Conservation (phyloP, 2,888 invertebrate genomes). For the Parelbella ahira region DNA sequence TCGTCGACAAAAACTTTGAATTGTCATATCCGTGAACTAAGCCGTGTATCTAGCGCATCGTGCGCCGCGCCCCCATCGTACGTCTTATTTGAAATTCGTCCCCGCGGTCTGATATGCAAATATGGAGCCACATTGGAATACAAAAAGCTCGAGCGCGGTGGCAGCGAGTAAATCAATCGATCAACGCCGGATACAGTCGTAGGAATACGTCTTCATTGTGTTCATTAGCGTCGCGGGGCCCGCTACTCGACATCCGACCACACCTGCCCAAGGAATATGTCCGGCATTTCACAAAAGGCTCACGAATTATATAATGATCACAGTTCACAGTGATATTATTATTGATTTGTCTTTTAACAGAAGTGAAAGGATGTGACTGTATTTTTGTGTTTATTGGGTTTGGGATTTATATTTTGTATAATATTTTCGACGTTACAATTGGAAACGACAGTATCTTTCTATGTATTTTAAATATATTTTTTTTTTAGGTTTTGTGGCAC, state of each 20-base stretch:
- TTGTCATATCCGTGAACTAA: conserved; percentile 25
- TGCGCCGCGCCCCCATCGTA: conserved; percentile 23
- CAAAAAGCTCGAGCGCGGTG: conserved; percentile 78
- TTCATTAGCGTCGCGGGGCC: conserved; percentile 68
- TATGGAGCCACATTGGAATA: conserved; percentile 74
- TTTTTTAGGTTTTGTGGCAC: no score
- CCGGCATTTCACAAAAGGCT: conserved; percentile 60
- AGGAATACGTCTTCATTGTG: conserved; percentile 79
- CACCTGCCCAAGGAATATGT: conserved; percentile 66
- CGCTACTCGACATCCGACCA: conserved; percentile 44
- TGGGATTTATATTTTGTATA: no score
- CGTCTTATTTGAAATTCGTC: conserved; percentile 71
- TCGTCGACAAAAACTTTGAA: conserved; percentile 13
- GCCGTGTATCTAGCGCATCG: conserved; percentile 26
- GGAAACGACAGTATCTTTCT: no score
- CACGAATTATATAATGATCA: conserved; percentile 45
- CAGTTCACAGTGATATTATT: conserved; percentile 10
- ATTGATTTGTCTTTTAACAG: no score
- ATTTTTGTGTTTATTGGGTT: no score
- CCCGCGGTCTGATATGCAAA: conserved; percentile 73
- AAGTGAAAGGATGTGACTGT: no score
- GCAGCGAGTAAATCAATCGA: conserved; percentile 81
- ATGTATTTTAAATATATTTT: no score
- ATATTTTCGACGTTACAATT: no score
- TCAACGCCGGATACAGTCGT: conserved; percentile 78